Conservation (phyloP, 30 jellyfish, hydroid and myxozoan genomes). For the Aurelia sp. region DNA sequence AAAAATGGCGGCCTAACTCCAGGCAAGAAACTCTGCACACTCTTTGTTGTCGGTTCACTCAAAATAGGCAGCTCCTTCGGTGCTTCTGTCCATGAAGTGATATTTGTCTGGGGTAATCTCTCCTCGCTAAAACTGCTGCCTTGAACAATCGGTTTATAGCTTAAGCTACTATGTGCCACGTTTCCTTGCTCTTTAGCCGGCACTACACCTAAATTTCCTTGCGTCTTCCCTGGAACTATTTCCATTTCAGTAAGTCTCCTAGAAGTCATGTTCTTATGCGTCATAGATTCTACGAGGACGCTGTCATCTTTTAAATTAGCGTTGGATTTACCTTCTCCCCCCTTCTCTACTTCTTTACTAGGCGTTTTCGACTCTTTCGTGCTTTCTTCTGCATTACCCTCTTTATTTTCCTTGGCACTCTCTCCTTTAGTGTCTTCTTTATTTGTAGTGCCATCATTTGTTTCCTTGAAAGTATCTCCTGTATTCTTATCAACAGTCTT, state of each 20-base stretch:
- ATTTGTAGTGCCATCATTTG: neutral
- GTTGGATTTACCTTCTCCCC: slow-evolving; percentile 9
- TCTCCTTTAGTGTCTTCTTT: slow-evolving; percentile 8
- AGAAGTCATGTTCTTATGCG: slow-evolving; percentile 16
- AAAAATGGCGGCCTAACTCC: slow-evolving; percentile 42
- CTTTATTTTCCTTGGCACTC: neutral
- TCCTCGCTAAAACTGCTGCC: neutral
- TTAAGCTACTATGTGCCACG: no score
- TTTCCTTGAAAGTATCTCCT: neutral
- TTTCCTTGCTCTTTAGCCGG: no score
- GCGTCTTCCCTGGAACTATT: neutral
- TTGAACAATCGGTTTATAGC: no score
- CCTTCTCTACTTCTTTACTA: neutral
- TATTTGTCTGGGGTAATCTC: neutral
- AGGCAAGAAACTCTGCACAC: slow-evolving; percentile 59
- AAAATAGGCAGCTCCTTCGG: slow-evolving; percentile 36
- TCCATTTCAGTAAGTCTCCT: neutral
- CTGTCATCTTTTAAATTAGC: slow-evolving; percentile 7
- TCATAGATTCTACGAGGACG: slow-evolving; percentile 43
- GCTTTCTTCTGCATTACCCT: neutral
- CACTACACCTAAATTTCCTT: neutral
- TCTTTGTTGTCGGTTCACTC: slow-evolving; percentile 65
- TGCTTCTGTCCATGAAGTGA: slow-evolving; percentile 35
- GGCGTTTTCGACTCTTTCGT: neutral
- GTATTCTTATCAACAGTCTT: no score